These are phyloP conservation scores for Psylliodes chrysocephalus DNA, from an alignment of 2,888 invertebrate genomes.

Conservation along the genomic window DNA sequence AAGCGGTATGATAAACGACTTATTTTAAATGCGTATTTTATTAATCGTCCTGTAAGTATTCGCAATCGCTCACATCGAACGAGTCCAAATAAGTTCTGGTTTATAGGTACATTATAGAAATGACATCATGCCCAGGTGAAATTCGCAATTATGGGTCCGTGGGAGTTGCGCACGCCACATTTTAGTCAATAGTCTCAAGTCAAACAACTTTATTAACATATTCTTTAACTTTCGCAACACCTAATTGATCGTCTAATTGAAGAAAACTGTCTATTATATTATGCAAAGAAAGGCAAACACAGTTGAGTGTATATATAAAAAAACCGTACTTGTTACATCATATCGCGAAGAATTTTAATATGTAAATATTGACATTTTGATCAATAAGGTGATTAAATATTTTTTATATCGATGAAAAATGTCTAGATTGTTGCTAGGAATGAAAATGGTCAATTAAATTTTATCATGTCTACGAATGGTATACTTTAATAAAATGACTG, in stretches of 20 bases:
- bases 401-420: no score
- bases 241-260: slow-evolving; percentile 25
- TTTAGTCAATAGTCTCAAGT: slow-evolving; percentile 24
- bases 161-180: slow-evolving; percentile 36
- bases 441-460: no score
- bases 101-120: slow-evolving; percentile 34
- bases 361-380: slow-evolving; percentile 9
- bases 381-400: background rate
- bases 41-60: no score
- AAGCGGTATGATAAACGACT: no score
- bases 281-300: slow-evolving; percentile 6
- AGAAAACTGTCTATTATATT: slow-evolving; percentile 14
- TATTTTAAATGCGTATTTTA: no score
- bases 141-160: slow-evolving; percentile 38
- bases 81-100: slow-evolving; percentile 36
- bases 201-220: slow-evolving; percentile 23
- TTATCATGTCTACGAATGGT: no score
- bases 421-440: background rate
- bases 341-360: background rate
- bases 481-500: no score
- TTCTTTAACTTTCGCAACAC: slow-evolving; percentile 21
- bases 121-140: slow-evolving; percentile 45
- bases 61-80: slow-evolving; percentile 25
- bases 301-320: background rate
- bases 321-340: background rate